phyloP scores from a whole-genome alignment of 2,888 invertebrate genomes.

The Pediacus dermestoides region DNA sequence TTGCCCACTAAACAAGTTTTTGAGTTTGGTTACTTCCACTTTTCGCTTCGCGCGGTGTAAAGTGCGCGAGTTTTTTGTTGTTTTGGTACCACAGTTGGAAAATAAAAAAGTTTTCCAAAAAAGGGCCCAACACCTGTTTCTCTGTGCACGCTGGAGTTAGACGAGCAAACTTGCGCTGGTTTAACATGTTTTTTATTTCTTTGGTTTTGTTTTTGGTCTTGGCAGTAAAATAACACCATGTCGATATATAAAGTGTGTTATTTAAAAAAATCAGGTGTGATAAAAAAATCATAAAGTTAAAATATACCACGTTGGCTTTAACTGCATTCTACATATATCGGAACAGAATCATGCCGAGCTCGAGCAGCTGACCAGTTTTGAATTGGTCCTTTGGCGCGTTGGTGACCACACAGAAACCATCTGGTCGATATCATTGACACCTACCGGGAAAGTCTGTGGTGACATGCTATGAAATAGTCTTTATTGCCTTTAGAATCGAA shows the following conservation, averaged over 20 bases:
- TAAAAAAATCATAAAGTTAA: conserved; percentile 45
- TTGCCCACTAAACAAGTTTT: too few species aligned
- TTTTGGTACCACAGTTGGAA: too few species aligned
- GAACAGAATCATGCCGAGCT: conserved; percentile 45
- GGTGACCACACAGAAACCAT: conserved; percentile 23
- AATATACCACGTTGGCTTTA: conserved; percentile 47
- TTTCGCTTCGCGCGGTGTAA: too few species aligned
- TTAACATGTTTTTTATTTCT: too few species aligned
- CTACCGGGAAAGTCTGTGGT: conserved; percentile 49
- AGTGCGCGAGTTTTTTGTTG: too few species aligned
- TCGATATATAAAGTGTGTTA: conserved; percentile 10
- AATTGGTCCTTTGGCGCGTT: conserved; percentile 16
- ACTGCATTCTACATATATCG: conserved; percentile 46
- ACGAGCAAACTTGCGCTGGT: too few species aligned
- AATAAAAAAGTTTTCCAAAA: too few species aligned
- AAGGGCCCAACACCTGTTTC: too few species aligned
- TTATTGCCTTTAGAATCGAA: conserved; percentile 48
- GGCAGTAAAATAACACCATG: conserved; percentile 8
- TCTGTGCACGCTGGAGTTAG: too few species aligned
- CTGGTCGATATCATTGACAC: conserved; percentile 42
- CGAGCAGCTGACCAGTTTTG: conserved; percentile 29
- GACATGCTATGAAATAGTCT: conserved; percentile 50
- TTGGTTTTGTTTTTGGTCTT: too few species aligned
- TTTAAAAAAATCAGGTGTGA: conserved; percentile 43
- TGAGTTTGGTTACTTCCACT: conserved; percentile 40